Conservation (phyloP, 2,888 invertebrate genomes). For the Leptinotarsa haldemani region DNA sequence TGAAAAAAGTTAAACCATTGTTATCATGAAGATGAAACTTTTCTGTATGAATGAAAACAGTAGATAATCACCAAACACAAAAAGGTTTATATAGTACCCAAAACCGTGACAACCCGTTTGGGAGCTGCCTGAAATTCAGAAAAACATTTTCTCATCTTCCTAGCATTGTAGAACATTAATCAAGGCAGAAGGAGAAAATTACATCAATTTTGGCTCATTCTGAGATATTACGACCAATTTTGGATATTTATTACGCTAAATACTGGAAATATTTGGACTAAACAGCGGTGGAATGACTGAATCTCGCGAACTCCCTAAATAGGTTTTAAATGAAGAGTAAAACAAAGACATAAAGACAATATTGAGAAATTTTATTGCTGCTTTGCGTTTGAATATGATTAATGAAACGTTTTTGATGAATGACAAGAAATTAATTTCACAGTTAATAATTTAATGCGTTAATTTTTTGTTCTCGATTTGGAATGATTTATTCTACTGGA, state of each 20-base stretch:
- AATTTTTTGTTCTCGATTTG: too few species aligned
- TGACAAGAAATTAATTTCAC: too few species aligned
- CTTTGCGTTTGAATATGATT: not conserved
- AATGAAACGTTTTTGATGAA: not conserved
- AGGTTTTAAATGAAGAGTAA: constrained; percentile 1
- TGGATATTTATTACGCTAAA: constrained; percentile 6
- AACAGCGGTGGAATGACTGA: constrained; percentile 2
- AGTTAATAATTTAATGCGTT: too few species aligned
- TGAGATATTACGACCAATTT: constrained; percentile 1
- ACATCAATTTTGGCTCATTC: not conserved
- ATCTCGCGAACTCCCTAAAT: not conserved
- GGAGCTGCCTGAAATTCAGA: not conserved
- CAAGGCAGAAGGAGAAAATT: not conserved
- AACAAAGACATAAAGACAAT: not conserved
- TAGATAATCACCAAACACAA: too few species aligned
- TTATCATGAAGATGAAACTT: too few species aligned
- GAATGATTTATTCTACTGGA: too few species aligned
- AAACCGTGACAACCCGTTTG: not conserved
- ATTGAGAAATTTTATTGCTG: not conserved
- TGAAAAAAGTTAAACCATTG: too few species aligned
- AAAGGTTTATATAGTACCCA: not conserved
- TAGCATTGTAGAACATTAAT: not conserved
- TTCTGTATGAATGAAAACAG: too few species aligned
- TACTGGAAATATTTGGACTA: not conserved
- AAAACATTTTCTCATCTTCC: not conserved